These are phyloP conservation scores for Catharus ustulatus DNA, from an alignment of 2,797 vertebrate genomes.

Conservation along the genomic window DNA sequence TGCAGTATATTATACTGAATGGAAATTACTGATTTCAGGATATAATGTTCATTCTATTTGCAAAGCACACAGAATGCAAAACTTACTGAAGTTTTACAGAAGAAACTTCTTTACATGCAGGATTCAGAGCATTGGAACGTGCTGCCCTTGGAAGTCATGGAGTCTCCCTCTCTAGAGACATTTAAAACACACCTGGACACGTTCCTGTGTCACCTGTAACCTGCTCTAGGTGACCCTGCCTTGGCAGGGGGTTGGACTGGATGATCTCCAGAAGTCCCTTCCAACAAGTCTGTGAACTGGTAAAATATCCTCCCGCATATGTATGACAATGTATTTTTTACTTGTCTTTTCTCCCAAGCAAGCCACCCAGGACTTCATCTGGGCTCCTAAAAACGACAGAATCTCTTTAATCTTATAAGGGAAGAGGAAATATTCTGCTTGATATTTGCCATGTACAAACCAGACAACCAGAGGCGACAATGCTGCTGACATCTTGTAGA, in stretches of 20 bases:
- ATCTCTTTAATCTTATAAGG: neutral
- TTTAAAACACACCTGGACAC: neutral
- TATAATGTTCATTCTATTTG: neutral
- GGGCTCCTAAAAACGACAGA: neutral
- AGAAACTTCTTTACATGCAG: neutral
- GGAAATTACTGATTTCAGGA: neutral
- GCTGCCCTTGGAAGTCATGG: neutral
- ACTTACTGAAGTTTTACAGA: neutral
- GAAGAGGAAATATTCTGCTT: neutral
- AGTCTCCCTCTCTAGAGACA: neutral
- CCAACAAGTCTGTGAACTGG: neutral
- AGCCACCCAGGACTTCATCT: neutral
- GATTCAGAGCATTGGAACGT: neutral
- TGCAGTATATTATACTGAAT: neutral
- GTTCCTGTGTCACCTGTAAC: neutral
- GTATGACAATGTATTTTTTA: neutral
- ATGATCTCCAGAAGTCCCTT: neutral
- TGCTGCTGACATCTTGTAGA: conserved; percentile 58
- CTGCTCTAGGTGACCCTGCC: neutral
- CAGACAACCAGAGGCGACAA: neutral
- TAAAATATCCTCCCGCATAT: neutral
- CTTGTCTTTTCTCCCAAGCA: neutral
- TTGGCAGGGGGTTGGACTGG: too few species aligned
- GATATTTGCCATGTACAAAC: neutral
- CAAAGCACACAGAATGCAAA: neutral